Conservation (phyloP, 2,113 vertebrate genomes). For the Pyxicephalus adspersus region DNA sequence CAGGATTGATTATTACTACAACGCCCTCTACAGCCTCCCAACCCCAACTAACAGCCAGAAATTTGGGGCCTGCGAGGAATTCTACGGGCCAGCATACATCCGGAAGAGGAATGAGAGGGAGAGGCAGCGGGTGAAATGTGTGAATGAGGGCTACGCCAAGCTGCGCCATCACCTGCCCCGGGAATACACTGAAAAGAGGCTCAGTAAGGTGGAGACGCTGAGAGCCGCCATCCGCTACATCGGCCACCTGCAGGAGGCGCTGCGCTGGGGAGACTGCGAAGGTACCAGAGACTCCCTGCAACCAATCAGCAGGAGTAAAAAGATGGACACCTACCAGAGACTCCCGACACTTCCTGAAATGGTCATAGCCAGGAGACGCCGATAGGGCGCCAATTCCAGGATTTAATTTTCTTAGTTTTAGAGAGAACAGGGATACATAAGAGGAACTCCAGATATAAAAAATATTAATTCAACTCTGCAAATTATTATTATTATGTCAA, state of each 20-base stretch:
- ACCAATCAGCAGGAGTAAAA: background rate
- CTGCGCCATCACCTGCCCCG: conserved; percentile 75
- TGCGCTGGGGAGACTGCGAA: conserved; percentile 55
- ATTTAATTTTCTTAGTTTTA: too few relatives aligned
- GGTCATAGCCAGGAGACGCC: background rate
- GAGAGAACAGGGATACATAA: too few relatives aligned
- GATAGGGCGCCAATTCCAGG: too few relatives aligned
- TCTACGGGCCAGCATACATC: conserved; percentile 73
- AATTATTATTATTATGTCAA: too few relatives aligned
- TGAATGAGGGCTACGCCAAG: conserved; percentile 79
- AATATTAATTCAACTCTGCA: too few relatives aligned
- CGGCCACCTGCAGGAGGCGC: conserved; percentile 69
- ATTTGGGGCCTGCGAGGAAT: conserved; percentile 64
- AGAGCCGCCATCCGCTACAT: conserved; percentile 80
- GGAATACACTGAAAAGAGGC: conserved; percentile 73
- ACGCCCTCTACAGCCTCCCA: conserved; percentile 63
- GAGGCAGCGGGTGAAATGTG: conserved; percentile 77
- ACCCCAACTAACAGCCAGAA: conserved; percentile 60
- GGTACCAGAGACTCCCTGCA: conserved; percentile 20
- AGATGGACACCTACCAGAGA: background rate
- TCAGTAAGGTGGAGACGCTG: conserved; percentile 81
- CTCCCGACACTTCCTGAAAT: background rate
- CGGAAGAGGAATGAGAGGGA: conserved; percentile 79
- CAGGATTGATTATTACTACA: conserved; percentile 60
- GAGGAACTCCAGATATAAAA: too few relatives aligned